Base-by-base conservation (phyloP, 2,113 vertebrate genomes). In the Cyanocitta stelleri region DNA sequence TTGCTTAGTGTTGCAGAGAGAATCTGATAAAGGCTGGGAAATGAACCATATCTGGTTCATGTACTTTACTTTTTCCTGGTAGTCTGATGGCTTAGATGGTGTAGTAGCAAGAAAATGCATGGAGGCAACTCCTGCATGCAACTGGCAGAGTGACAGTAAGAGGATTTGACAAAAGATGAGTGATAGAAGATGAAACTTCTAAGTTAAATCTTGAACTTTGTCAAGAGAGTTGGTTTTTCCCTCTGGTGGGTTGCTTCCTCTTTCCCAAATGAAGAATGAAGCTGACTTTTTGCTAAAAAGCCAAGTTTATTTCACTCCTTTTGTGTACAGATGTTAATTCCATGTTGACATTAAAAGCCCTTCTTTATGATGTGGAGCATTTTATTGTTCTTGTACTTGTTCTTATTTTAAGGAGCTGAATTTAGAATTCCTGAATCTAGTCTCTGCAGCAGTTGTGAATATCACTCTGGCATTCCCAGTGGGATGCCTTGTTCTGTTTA, bases 21-120 rank as follows among this genome's bases (percentile, higher is more conserved):
- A n/a, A 85, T 89, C 81, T 89, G 87, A 89, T 91, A 93, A 97
- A 87, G 52, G 15, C 61, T 85, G 92, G n/a, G 74, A 89, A 93
- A 52, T 61, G 61, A 82, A 49, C 77, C 73, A 1, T 71, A 56
- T 44, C 68, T 84, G 19, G 14, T 62, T 55, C 49, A 5, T 35
- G 29, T 67, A 35, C 66, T 93, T 75, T 39, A 32, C 33, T 89
- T 83, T 35, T 91, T 87, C 19, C 44, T 9, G 7, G 52, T 59
- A 64, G 35, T 77, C 69, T 63, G 32, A 63, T 74, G 66, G 39
- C 66, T 93, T 72, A 32, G 24, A 22, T 75, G 52, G 27, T 61
- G 11, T 19, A 75, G 30, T 61, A 85, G 30, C 73, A 71, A 81
- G n/a, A 67, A 39, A 77, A 67, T 10, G 12, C 44, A 11, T 5